Percentiles rank a stretch among this genome's conserved stretches.
Evolutionary conservation across 2,888 invertebrate species (phyloP).

Genomic region (Parnassius mnemosyne): DNA sequence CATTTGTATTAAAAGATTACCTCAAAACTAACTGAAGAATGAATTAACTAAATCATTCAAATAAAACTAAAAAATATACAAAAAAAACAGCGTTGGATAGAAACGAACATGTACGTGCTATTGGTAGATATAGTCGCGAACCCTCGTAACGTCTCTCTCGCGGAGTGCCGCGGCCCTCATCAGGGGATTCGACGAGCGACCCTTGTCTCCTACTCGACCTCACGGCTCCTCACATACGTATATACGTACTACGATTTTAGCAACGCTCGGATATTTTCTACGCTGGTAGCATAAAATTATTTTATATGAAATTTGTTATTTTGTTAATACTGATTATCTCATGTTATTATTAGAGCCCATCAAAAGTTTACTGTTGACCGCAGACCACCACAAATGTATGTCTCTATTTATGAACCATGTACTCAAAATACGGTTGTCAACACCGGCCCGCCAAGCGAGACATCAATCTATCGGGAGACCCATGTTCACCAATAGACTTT

Average conservation of each 20-base stretch:
- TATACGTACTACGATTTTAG: constrained; percentile 3
- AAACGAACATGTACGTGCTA: not conserved
- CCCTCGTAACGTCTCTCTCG: constrained; percentile 15
- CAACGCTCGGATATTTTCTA: constrained; percentile 7
- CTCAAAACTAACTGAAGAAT: no score
- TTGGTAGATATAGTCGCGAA: constrained; percentile 2
- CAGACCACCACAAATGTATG: no score
- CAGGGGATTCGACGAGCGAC: constrained; percentile 37
- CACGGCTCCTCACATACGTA: constrained; percentile 32
- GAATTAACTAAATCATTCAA: not conserved
- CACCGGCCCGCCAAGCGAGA: no score
- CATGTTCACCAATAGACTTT: no score
- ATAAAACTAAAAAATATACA: not conserved
- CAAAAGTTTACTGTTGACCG: no score
- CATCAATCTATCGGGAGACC: no score
- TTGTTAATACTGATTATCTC: no score
- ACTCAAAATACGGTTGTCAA: no score
- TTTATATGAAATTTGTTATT: not conserved
- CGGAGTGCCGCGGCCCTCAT: constrained; percentile 32
- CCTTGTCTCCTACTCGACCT: constrained; percentile 39
- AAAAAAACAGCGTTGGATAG: not conserved
- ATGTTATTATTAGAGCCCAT: no score
- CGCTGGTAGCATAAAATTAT: not conserved
- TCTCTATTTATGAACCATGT: no score
- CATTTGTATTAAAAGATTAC: no score